Conservation (phyloP, 2,113 vertebrate species). For the Pantherophis guttatus region DNA sequence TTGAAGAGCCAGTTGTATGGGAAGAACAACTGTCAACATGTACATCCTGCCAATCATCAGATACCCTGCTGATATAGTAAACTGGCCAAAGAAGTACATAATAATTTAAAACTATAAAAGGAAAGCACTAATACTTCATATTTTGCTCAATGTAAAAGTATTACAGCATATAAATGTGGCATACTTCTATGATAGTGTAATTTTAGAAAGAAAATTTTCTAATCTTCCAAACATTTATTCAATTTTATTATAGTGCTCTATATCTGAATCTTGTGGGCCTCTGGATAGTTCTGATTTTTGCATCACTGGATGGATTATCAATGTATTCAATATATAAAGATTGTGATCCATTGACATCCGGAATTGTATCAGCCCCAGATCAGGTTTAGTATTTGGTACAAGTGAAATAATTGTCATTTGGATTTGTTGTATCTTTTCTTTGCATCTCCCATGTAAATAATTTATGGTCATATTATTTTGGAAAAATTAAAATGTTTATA, state of each 20-base stretch:
- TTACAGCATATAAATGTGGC: neutral
- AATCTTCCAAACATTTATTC: neutral
- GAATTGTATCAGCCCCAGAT: constrained; percentile 72
- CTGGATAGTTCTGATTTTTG: constrained; percentile 66
- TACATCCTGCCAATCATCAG: no score
- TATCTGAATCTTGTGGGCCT: constrained; percentile 77
- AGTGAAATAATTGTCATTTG: neutral
- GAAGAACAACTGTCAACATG: no score
- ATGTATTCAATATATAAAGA: constrained; percentile 78
- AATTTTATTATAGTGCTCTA: constrained; percentile 65
- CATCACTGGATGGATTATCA: constrained; percentile 75
- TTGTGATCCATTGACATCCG: constrained; percentile 78
- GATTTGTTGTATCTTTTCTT: neutral
- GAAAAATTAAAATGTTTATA: neutral
- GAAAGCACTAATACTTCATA: neutral
- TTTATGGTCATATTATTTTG: neutral
- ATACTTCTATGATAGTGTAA: neutral
- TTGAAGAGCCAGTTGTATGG: no score
- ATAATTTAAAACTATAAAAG: neutral
- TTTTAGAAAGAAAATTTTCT: neutral
- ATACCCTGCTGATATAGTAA: no score
- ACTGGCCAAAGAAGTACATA: neutral
- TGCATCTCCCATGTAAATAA: neutral
- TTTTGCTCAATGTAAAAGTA: neutral
- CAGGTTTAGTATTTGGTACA: constrained; percentile 65